Base-by-base conservation (phyloP, 1,140 invertebrate genomes). In the Drosophila pruinosa region DNA sequence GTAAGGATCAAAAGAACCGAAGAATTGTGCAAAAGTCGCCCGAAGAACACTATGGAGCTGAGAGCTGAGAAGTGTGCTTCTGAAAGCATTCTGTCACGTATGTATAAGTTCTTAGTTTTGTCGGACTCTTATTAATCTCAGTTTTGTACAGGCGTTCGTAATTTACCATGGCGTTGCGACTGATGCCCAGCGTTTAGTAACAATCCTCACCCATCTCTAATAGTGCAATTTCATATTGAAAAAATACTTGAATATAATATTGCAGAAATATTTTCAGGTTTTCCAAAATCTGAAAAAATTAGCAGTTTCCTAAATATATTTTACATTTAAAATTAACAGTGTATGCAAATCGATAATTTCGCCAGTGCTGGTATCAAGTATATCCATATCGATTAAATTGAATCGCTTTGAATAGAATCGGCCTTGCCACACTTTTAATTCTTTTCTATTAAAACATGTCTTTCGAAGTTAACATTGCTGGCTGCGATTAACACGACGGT, bases 61-160 rank as follows among this genome's bases (percentile, higher is more conserved):
- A 82, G 97, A 97, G 17, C 31, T 92, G 63, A n/a, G n/a, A n/a
- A n/a, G n/a, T 4, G 36, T 39, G 22, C 21, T 22, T 47, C 92
- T 59, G 2, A 91, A 98, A 98, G 93, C 96, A 91, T 3, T 92
- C 97, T 14, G 95, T 94, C 19, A 97, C 96, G 83, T 97, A 96
- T 57, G 95, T 95, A n/a, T n/a, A n/a, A n/a, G 93, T 97, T 97
- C 89, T 96, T 95, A 93, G 97, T 98, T 92, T 98, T 98, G 91
- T 98, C 97, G 12, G 97, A 97, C 92, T 98, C 97, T 91, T 95
- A 97, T 92, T 97, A 98, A 93, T 1, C 97, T 97, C 53, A 88
- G 92, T 93, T 96, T 97, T 78, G 96, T 93, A 89, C 97, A 98
- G 31, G 96, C 96, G 92, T 96, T 97, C 90, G 97, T 97, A 41